phyloP scores from a whole-genome alignment of 2,888 invertebrate genomes.

The Galerucella nymphaeae region DNA sequence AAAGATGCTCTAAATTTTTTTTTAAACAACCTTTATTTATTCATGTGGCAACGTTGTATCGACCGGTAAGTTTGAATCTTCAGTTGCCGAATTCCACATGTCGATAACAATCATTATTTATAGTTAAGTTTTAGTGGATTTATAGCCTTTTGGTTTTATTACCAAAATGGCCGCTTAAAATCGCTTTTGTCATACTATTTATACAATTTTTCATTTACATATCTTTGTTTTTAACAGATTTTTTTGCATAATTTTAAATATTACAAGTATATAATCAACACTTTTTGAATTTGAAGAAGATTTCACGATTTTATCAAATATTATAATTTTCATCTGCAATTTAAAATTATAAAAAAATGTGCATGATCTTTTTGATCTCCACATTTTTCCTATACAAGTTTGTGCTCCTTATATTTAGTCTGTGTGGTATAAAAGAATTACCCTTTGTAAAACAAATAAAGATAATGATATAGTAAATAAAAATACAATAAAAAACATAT shows the following conservation, averaged over 20 bases:
- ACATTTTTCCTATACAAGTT: too few relatives aligned
- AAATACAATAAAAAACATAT: neutral
- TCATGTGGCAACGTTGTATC: neutral
- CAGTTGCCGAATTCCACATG: slow-evolving; percentile 50
- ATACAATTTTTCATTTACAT: neutral
- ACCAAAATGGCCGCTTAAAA: slow-evolving; percentile 36
- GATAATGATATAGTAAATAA: neutral
- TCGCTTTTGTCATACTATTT: neutral
- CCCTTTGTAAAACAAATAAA: neutral
- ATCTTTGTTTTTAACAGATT: neutral
- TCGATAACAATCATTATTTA: slow-evolving; percentile 56
- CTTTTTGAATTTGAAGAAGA: too few relatives aligned
- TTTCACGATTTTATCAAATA: too few relatives aligned
- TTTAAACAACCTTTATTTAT: neutral
- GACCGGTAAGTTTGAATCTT: slow-evolving; percentile 9
- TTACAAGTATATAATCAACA: neutral
- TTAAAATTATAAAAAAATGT: too few relatives aligned
- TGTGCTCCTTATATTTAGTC: too few relatives aligned
- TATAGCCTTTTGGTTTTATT: slow-evolving; percentile 49
- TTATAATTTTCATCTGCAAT: too few relatives aligned
- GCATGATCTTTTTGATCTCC: too few relatives aligned
- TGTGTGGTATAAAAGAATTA: neutral
- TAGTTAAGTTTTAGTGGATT: slow-evolving; percentile 50
- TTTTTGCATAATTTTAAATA: neutral
- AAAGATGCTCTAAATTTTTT: neutral